Base-by-base conservation (phyloP, 2,113 vertebrate genomes). In the Grammatotria lemairii region DNA sequence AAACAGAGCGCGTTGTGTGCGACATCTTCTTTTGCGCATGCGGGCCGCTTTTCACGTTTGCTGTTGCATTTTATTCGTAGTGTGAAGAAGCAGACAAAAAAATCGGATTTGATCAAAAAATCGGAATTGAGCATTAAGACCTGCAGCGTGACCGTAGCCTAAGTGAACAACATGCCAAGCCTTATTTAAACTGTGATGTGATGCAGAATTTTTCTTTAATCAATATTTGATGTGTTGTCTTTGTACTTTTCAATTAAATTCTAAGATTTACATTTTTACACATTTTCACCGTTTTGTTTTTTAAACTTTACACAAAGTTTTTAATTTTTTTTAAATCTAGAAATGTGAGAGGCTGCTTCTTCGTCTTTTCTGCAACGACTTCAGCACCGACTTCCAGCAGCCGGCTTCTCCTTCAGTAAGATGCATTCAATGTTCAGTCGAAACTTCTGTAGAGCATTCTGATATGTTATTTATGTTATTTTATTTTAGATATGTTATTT, bases 311-410 rank as follows among this genome's bases (percentile, higher is more conserved):
- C 16, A 23, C 28, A 10, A 70, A 45, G n/a, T 26, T 40, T 70
- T 23, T 8, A 7, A 33, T 7, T 12, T 45, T 14, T 45, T 26
- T 75, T 16, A 1, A 17, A 35, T 73, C 17, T 38, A 99, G 99
- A 98, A 95, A 80, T 99, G 98, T 91, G 98, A 99, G 92, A 97
- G 98, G 92, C 93, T 99, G 91, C 94, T 98, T 3, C 96, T 99
- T 7, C 98, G 97, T 26, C 92, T 99, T 87, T 98, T 97, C 96
- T 99, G 98, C 92, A 98, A 97, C 28, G 98, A 97, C 86, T 97
- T 99, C 95, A 99, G 99, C 92, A 97, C 98, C 2, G 98, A 98
- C 5, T 99, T 99, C 95, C 99, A 99, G 6, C 98, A 98, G n/a
- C 95, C 97, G 0, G 97, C 98, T 51, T 96, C 98, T 65, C 97